Evolutionary conservation across 2,113 vertebrate species (phyloP), one percentile per base, ranked within the genome.

Genomic region (Lethenteron camtschaticum): DNA sequence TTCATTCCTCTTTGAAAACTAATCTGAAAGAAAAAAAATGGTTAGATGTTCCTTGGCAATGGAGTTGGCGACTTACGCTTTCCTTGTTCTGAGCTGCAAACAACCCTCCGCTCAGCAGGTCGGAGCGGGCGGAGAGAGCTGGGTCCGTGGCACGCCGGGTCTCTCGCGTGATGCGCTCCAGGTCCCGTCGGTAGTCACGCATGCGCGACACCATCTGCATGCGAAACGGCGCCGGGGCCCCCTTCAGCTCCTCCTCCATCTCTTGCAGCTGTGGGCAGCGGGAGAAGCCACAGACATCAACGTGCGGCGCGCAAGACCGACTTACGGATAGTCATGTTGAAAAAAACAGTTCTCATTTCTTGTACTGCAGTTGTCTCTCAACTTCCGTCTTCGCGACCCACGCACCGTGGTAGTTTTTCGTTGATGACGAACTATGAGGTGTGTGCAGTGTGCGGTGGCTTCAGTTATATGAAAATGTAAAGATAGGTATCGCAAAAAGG

Each of bases 191-290:
- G 77, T 96, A 91, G 0, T 83, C 76, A 12, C 87, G 83, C 57
- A 97, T 73, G 78, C 87, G 94, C 72, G 83, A 82, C 71, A 81
- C 81, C 90, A 95, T 96, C 16, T 84, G 76, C 71, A 85, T 91
- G 63, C 85, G 80, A 77, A 85, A 95, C 18, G 87, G 77, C 1
- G 79, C 41, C 0, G 92, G 91, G 13, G 90, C 91, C 0, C 76
- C 77, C 4, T 83, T 84, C 73, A 97, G 75, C 73, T 99, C 92
- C 66, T 87, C 83, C 68, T 97, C 91, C 92, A 99, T 95, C 58
- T 86, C 89, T 73, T 80, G 81, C 69, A 99, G 78, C 92, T 99
- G 74, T 12, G 73, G 70, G 70, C 10, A 57, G 56, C 74, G 60
- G 10, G 20, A 57, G 3, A 5, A 71, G 41, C 20, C 18, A 8